Percentiles rank a stretch among this genome's conserved stretches.
Conservation (phyloP, 2,797 vertebrate species). For the Crenuchus spilurus region DNA sequence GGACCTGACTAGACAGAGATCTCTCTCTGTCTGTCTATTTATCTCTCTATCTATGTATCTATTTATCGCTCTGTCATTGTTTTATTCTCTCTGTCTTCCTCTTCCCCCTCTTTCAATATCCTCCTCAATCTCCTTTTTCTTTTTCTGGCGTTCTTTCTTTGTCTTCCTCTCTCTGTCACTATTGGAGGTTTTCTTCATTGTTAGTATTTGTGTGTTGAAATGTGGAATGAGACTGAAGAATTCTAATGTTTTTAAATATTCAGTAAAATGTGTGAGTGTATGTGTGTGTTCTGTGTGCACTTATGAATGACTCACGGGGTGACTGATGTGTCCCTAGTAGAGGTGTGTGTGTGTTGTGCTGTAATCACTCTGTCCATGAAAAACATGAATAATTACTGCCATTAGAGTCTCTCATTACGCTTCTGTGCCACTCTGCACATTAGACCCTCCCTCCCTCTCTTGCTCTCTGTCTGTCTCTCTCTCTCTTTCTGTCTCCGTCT, state of each 20-base stretch:
- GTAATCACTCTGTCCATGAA: slow-evolving; percentile 43
- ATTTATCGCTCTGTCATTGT: no score
- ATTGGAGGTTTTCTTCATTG: slow-evolving; percentile 2
- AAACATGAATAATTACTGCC: slow-evolving; percentile 54
- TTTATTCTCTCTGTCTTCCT: no score
- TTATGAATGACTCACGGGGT: slow-evolving; percentile 50
- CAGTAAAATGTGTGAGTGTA: neutral
- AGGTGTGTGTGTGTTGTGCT: slow-evolving; percentile 44
- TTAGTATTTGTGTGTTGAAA: neutral
- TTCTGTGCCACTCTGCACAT: slow-evolving; percentile 26
- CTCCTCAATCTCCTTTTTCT: no score
- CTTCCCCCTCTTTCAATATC: neutral
- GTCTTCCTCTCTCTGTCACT: no score
- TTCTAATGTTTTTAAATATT: no score
- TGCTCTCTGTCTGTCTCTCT: neutral
- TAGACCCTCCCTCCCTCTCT: neutral
- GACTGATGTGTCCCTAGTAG: slow-evolving; percentile 50
- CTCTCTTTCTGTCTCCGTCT: neutral
- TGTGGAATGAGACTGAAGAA: neutral
- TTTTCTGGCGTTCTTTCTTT: no score
- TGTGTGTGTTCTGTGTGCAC: slow-evolving; percentile 39
- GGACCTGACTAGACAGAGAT: slow-evolving; percentile 9
- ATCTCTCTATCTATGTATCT: neutral
- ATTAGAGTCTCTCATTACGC: slow-evolving; percentile 47
- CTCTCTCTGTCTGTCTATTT: neutral